Percentiles rank a stretch among this genome's conserved stretches.
Evolutionary conservation across 1,140 invertebrate genomes (phyloP).

Genomic region (Leptonema lineaticorne): DNA sequence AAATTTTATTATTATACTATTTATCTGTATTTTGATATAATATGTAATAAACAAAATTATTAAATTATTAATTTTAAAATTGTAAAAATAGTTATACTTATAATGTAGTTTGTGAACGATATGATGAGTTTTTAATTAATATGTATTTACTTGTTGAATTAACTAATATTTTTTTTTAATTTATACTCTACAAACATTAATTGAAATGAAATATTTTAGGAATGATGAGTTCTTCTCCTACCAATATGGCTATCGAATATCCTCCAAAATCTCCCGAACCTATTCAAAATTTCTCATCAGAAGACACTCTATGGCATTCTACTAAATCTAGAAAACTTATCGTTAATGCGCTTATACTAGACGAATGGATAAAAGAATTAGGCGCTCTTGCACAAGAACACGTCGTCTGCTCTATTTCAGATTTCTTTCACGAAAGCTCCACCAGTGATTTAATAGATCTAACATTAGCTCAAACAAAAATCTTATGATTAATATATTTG

Average conservation of each 20-base stretch:
- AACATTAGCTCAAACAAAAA: conserved; percentile 31
- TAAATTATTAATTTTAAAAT: no score
- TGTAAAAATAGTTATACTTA: no score
- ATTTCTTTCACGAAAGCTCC: conserved; percentile 26
- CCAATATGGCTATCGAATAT: neutral
- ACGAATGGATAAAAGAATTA: conserved; percentile 92
- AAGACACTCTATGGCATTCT: conserved; percentile 51
- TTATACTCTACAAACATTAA: no score
- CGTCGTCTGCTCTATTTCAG: conserved; percentile 55
- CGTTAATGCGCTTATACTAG: conserved; percentile 78
- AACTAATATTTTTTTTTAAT: no score
- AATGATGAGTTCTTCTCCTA: neutral
- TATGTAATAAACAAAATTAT: no score
- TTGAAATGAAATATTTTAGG: neutral
- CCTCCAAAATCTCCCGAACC: neutral
- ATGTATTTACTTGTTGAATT: no score
- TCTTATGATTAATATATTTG: conserved; percentile 35
- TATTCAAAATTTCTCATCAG: conserved; percentile 20
- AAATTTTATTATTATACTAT: no score
- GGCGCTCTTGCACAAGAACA: conserved; percentile 91
- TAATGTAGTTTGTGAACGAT: no score
- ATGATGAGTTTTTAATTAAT: no score
- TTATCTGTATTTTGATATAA: no score
- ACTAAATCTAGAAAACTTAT: conserved; percentile 49
- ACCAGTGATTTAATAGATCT: conserved; percentile 21